Evolutionary conservation across 2,888 invertebrate species (phyloP).

Genomic region (Clostera curtula): DNA sequence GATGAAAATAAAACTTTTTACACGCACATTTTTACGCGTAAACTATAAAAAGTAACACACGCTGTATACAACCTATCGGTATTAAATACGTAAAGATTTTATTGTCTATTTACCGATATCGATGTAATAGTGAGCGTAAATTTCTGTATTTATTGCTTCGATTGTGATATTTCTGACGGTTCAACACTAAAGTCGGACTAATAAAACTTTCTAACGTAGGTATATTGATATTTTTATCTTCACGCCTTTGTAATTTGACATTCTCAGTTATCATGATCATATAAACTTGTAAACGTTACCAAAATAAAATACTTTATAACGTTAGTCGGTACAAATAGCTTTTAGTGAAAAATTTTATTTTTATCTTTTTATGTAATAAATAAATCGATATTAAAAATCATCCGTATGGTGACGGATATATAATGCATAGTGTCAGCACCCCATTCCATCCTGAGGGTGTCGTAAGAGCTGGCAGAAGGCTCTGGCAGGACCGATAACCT

Average conservation of each 20-base stretch:
- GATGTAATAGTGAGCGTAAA: conserved; percentile 2
- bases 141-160: conserved; percentile 1
- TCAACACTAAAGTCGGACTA: not conserved
- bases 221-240: not conserved
- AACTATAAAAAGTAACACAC: conserved; percentile 13
- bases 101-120: conserved; percentile 2
- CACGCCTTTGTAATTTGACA: not conserved
- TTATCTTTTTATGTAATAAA: too few species aligned
- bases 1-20: conserved; percentile 28
- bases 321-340: too few species aligned
- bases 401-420: too few species aligned
- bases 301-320: too few species aligned
- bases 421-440: too few species aligned
- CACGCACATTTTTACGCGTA: conserved; percentile 24
- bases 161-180: not conserved
- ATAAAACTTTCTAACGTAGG: conserved; percentile 1
- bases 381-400: too few species aligned
- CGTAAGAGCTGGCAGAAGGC: too few species aligned
- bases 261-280: too few species aligned
- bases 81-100: conserved; percentile 5
- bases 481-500: too few species aligned
- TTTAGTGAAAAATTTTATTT: too few species aligned
- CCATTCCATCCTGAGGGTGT: too few species aligned
- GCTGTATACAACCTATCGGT: conserved; percentile 3
- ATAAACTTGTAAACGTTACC: too few species aligned